These are phyloP conservation scores for Scleropages formosus DNA, from an alignment of 2,797 vertebrate genomes.

Conservation along the genomic window DNA sequence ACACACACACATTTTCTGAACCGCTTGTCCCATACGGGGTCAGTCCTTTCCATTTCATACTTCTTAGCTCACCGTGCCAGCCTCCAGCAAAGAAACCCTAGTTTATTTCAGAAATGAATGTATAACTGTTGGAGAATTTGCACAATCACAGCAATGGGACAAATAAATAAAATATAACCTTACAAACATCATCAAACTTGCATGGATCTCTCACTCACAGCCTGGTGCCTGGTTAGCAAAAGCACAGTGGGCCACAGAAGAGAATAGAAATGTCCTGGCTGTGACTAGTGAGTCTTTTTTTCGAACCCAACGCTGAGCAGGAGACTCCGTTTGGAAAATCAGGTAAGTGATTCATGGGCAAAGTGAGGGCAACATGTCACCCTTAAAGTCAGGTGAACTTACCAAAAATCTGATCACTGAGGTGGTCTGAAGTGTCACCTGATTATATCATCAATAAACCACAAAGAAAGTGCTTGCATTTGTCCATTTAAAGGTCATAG, in stretches of 20 bases:
- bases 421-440: too few relatives aligned
- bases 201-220: slow-evolving; percentile 6
- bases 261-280: too few relatives aligned
- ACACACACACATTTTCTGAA: too few relatives aligned
- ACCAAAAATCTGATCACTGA: too few relatives aligned
- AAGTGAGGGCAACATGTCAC: too few relatives aligned
- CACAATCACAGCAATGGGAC: slow-evolving; percentile 50
- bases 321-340: neutral
- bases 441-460: too few relatives aligned
- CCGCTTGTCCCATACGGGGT: too few relatives aligned
- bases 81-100: slow-evolving; percentile 49
- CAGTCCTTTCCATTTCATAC: neutral
- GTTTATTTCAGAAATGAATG: slow-evolving; percentile 62
- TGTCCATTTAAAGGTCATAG: too few relatives aligned
- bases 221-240: neutral
- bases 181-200: slow-evolving; percentile 33
- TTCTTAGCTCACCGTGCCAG: slow-evolving; percentile 36
- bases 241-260: neutral
- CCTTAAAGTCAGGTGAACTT: too few relatives aligned
- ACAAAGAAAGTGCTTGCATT: too few relatives aligned
- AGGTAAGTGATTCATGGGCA: neutral
- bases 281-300: neutral
- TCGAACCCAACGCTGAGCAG: neutral
- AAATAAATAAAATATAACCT: slow-evolving; percentile 45
- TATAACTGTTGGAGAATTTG: slow-evolving; percentile 62